Percentiles rank a stretch among this genome's conserved stretches.
These are phyloP conservation scores for Aegotheles bennettii DNA, from an alignment of 2,113 vertebrate genomes.

Conservation along the genomic window DNA sequence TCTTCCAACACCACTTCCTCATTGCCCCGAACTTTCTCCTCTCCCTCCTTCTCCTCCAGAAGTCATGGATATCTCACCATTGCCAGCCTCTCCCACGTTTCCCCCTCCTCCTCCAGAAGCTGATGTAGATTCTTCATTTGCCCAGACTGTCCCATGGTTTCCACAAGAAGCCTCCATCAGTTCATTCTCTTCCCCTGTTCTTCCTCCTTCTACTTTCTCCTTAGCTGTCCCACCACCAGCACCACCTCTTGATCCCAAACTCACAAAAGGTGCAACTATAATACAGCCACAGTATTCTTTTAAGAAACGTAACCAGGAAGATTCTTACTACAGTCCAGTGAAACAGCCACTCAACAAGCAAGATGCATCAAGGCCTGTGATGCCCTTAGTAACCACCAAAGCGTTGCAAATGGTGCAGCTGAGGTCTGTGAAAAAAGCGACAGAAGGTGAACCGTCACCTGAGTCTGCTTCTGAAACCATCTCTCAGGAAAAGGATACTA, in stretches of 20 bases:
- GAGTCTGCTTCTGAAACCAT: conserved; percentile 35
- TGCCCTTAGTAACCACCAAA: conserved; percentile 87
- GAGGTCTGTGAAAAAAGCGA: conserved; percentile 79
- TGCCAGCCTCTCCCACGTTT: conserved; percentile 59
- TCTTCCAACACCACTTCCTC: not conserved
- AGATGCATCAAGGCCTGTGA: conserved; percentile 60
- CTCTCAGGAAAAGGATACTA: conserved; percentile 72
- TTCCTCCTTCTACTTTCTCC: conserved; percentile 10
- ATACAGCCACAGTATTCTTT: conserved; percentile 53
- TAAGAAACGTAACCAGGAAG: conserved; percentile 19
- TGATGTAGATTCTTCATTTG: conserved; percentile 57
- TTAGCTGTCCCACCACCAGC: conserved; percentile 57
- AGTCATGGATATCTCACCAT: not conserved
- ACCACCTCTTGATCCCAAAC: conserved; percentile 71
- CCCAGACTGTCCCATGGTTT: conserved; percentile 62
- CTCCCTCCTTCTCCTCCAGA: conserved; percentile 69
- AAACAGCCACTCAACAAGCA: conserved; percentile 49
- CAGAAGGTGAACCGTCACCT: conserved; percentile 29
- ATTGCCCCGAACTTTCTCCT: conserved; percentile 33
- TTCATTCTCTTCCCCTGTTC: conserved; percentile 47
- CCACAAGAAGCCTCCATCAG: conserved; percentile 17
- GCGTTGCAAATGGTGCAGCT: conserved; percentile 88
- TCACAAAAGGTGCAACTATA: conserved; percentile 61
- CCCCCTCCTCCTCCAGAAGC: conserved; percentile 82
- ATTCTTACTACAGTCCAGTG: conserved; percentile 19